Evolutionary conservation across 2,888 invertebrate genomes (phyloP).

Genomic region (Spodoptera littoralis): DNA sequence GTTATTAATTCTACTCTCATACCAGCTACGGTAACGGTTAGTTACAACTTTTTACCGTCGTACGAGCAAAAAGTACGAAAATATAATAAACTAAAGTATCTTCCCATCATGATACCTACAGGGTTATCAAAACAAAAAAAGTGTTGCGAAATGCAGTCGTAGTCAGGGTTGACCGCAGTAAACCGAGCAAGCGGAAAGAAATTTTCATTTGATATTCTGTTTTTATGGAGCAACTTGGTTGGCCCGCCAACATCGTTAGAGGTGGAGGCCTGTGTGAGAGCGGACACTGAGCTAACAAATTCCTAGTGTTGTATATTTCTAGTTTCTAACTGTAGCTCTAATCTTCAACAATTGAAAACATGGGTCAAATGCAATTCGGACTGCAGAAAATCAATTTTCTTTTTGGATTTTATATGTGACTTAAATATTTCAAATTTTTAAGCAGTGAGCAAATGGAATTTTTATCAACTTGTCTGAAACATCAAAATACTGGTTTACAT

Average conservation of each 20-base stretch:
- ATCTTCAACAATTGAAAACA: too few species aligned
- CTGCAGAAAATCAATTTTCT: too few species aligned
- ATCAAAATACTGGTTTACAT: too few species aligned
- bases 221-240: slow-evolving; percentile 70
- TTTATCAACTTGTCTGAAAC: too few species aligned
- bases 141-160: slow-evolving; percentile 59
- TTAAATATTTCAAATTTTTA: too few species aligned
- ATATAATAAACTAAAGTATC: slow-evolving; percentile 42
- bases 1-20: slow-evolving; percentile 39
- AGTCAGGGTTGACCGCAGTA: slow-evolving; percentile 66
- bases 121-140: slow-evolving; percentile 37
- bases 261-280: slow-evolving; percentile 38
- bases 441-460: too few species aligned
- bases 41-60: slow-evolving; percentile 21
- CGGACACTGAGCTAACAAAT: slow-evolving; percentile 20
- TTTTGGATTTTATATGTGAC: too few species aligned
- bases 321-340: too few species aligned
- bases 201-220: slow-evolving; percentile 77
- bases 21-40: slow-evolving; percentile 25
- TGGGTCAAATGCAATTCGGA: too few species aligned
- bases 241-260: slow-evolving; percentile 59
- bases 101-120: slow-evolving; percentile 22
- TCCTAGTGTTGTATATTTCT: too few species aligned
- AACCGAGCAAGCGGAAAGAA: slow-evolving; percentile 71
- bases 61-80: slow-evolving; percentile 28